phyloP scores from a whole-genome alignment of 2,113 vertebrate species.

The Gavialis gangeticus region DNA sequence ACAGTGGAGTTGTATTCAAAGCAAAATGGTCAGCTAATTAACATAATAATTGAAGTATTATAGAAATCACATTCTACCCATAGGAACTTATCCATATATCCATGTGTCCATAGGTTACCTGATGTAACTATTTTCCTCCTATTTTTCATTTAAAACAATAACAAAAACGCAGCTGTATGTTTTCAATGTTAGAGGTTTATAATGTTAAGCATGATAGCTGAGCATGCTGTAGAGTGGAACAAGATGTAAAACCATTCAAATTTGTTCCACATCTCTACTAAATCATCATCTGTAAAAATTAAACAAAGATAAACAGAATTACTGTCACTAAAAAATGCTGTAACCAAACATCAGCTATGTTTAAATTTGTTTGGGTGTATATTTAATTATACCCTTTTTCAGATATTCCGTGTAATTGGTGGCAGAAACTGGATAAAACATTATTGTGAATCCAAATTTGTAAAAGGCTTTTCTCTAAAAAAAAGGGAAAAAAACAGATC shows the following conservation, averaged over 20 bases:
- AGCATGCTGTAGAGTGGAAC: constrained; percentile 79
- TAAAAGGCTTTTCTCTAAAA: constrained; percentile 49
- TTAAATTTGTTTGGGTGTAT: constrained; percentile 47
- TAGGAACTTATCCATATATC: background rate
- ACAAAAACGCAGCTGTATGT: constrained; percentile 86
- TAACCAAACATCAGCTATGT: constrained; percentile 29
- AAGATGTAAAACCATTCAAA: constrained; percentile 78
- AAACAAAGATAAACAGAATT: constrained; percentile 53
- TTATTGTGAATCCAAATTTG: constrained; percentile 59
- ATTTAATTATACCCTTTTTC: constrained; percentile 56
- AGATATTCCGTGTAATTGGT: constrained; percentile 57
- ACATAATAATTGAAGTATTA: background rate
- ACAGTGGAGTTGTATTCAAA: background rate
- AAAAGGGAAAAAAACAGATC: background rate
- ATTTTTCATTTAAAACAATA: constrained; percentile 84
- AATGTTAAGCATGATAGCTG: constrained; percentile 87
- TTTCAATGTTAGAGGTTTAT: constrained; percentile 86
- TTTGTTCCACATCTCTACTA: constrained; percentile 71
- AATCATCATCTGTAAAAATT: constrained; percentile 70
- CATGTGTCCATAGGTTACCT: background rate
- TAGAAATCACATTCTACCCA: background rate
- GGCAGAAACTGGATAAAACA: constrained; percentile 39
- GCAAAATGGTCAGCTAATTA: background rate
- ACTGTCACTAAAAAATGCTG: constrained; percentile 54
- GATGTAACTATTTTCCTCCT: background rate